Evolutionary conservation across 2,888 invertebrate genomes (phyloP).

Genomic region (Linyphia triangularis): DNA sequence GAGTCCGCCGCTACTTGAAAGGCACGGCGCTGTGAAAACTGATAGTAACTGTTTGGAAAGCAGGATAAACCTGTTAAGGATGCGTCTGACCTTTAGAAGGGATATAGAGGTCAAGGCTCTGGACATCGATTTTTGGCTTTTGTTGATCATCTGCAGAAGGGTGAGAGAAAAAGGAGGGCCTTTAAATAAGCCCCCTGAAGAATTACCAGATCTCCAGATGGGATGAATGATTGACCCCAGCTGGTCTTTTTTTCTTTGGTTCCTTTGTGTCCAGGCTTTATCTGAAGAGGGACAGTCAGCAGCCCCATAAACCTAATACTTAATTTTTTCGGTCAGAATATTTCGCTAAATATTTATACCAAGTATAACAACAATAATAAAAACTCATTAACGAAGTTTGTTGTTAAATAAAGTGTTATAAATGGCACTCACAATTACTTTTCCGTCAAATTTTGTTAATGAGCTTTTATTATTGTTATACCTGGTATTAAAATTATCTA

Average conservation of each 20-base stretch:
- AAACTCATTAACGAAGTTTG: no score
- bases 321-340: no score
- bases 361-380: no score
- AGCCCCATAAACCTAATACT: no score
- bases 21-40: slow-evolving; percentile 40
- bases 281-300: not conserved
- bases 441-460: no score
- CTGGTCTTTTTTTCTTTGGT: not conserved
- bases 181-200: not conserved
- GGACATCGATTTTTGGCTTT: slow-evolving; percentile 15
- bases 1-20: slow-evolving; percentile 18
- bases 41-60: slow-evolving; percentile 63
- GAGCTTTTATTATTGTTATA: no score
- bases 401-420: no score
- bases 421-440: no score
- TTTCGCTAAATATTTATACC: no score
- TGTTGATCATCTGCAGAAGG: slow-evolving; percentile 22
- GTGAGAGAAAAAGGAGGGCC: no score
- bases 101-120: slow-evolving; percentile 60
- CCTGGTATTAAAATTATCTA: no score
- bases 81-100: slow-evolving; percentile 51
- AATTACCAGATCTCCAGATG: no score
- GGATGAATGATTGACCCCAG: not conserved
- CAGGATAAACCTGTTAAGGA: slow-evolving; percentile 64
- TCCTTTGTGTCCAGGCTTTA: not conserved